Conservation (phyloP, 2,888 invertebrate genomes). For the Amphipoea lucens region DNA sequence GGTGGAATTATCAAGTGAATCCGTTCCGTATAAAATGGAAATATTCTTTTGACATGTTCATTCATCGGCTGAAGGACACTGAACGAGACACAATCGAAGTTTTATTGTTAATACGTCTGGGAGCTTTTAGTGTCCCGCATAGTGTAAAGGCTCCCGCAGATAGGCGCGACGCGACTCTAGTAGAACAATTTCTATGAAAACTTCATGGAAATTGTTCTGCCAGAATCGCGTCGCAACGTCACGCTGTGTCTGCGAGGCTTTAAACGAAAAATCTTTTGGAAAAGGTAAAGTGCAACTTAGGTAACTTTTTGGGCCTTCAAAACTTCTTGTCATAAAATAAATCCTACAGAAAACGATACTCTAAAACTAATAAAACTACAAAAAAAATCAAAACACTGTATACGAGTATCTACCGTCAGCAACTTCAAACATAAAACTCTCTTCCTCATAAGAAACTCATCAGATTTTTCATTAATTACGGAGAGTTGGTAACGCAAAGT, state of each 20-base stretch:
- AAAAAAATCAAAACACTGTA: background rate
- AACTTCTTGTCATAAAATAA: background rate
- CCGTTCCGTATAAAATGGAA: background rate
- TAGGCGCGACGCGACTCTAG: too few relatives aligned
- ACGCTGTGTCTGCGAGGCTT: background rate
- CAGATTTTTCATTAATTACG: conserved; percentile 55
- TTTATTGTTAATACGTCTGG: background rate
- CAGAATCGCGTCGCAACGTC: background rate
- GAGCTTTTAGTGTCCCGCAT: background rate
- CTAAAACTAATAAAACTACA: background rate
- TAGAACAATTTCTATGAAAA: background rate
- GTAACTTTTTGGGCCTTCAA: background rate
- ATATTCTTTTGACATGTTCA: background rate
- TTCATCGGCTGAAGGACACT: background rate
- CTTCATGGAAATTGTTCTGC: background rate
- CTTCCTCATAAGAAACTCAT: conserved; percentile 21
- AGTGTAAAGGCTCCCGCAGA: background rate
- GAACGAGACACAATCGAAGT: background rate
- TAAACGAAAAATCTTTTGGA: background rate
- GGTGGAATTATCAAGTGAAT: background rate
- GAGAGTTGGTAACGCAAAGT: conserved; percentile 20
- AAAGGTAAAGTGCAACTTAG: background rate
- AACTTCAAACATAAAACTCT: conserved; percentile 10
- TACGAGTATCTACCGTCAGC: background rate
- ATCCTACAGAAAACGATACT: background rate